These are phyloP conservation scores for Ia io DNA, from an alignment of 2,113 vertebrate species.

Conservation along the genomic window DNA sequence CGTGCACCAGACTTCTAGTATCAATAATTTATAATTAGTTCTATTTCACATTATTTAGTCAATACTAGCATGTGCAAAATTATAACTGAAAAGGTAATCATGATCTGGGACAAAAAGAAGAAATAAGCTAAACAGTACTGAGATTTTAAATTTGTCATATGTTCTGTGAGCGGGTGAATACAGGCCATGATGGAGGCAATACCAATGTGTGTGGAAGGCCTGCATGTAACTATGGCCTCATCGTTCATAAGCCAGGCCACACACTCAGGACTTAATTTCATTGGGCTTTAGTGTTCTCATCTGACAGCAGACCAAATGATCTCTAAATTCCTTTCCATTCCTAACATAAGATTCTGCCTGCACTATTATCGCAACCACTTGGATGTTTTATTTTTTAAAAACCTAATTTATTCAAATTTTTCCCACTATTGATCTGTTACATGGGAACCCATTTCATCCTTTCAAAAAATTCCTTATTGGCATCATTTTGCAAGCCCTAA, in stretches of 20 bases:
- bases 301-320: background rate
- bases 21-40: background rate
- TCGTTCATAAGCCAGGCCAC: background rate
- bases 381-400: conserved; percentile 38
- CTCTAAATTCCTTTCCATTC: background rate
- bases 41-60: conserved; percentile 30
- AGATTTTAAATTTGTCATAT: conserved; percentile 9
- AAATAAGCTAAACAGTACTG: conserved; percentile 8
- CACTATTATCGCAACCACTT: background rate
- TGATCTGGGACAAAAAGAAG: background rate
- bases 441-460: background rate
- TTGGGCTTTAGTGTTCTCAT: background rate
- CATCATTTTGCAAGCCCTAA: background rate
- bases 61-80: background rate
- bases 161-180: background rate
- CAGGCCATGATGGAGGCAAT: background rate
- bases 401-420: background rate
- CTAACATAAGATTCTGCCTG: background rate
- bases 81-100: conserved; percentile 41
- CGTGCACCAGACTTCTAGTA: background rate
- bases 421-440: background rate
- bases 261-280: background rate
- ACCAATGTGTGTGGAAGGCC: background rate
- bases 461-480: background rate
- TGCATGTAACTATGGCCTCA: background rate